Conservation (phyloP, 2,797 vertebrate species). For the Taenioides sp. region DNA sequence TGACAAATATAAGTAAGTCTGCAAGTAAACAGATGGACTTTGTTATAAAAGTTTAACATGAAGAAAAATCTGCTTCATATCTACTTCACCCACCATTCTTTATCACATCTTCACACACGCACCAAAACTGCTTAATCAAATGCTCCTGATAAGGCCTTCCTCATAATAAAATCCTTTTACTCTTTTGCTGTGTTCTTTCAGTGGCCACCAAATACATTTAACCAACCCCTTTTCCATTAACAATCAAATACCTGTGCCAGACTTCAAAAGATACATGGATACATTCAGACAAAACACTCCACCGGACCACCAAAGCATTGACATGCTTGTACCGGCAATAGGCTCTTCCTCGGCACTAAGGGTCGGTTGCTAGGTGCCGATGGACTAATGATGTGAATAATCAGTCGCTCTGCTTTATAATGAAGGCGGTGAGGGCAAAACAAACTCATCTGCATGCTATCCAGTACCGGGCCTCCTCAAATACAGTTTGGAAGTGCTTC, state of each 20-base stretch:
- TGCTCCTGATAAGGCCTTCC: slow-evolving; percentile 42
- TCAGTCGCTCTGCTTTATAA: slow-evolving; percentile 56
- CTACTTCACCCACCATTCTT: slow-evolving; percentile 29
- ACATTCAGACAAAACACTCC: slow-evolving; percentile 33
- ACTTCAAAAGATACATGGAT: not conserved
- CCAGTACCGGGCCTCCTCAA: slow-evolving; percentile 43
- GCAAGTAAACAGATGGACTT: no score
- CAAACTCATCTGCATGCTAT: slow-evolving; percentile 55
- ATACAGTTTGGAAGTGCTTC: slow-evolving; percentile 27
- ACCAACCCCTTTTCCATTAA: no score
- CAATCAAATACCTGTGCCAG: not conserved
- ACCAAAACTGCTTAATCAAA: slow-evolving; percentile 21
- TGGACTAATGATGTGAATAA: slow-evolving; percentile 65
- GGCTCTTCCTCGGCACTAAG: slow-evolving; percentile 29
- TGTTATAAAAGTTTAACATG: not conserved
- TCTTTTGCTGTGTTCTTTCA: no score
- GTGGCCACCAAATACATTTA: no score
- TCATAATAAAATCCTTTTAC: slow-evolving; percentile 24
- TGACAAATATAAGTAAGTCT: no score
- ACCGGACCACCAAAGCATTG: slow-evolving; percentile 16
- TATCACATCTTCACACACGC: slow-evolving; percentile 23
- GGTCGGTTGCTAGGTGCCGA: slow-evolving; percentile 65
- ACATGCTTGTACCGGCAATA: slow-evolving; percentile 28
- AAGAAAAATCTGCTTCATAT: not conserved
- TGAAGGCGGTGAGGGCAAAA: slow-evolving; percentile 52